phyloP scores from a whole-genome alignment of 2,797 vertebrate species.

The Argya squamiceps region DNA sequence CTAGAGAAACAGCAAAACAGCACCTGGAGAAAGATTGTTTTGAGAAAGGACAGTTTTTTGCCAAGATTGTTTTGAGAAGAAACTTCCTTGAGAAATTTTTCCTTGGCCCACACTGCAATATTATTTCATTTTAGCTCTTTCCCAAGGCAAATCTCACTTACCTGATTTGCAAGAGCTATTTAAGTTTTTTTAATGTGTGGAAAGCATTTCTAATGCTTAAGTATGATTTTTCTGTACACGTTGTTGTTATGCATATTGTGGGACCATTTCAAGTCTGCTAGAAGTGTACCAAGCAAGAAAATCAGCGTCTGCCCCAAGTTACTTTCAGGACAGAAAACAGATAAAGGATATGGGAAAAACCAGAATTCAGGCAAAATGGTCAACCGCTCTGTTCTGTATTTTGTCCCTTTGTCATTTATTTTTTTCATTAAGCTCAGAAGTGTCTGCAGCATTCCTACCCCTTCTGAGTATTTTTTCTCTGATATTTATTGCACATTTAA shows the following conservation, averaged over 20 bases:
- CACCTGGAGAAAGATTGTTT: too few species aligned
- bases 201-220: background rate
- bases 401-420: background rate
- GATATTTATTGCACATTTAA: background rate
- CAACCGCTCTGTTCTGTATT: background rate
- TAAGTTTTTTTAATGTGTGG: background rate
- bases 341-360: background rate
- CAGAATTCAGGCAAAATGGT: background rate
- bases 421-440: background rate
- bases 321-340: conserved; percentile 33
- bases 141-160: background rate
- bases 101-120: too few species aligned
- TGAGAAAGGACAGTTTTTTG: too few species aligned
- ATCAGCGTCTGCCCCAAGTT: background rate
- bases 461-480: background rate
- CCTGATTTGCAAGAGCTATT: background rate
- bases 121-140: background rate
- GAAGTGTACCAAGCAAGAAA: conserved; percentile 12
- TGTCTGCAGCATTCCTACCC: background rate
- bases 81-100: too few species aligned
- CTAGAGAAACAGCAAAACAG: too few species aligned
- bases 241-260: conserved; percentile 1
- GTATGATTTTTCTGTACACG: background rate
- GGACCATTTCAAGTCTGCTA: conserved; percentile 9
- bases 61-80: too few species aligned